Conservation (phyloP, 2,113 vertebrate species). For the Chaetura pelagica region DNA sequence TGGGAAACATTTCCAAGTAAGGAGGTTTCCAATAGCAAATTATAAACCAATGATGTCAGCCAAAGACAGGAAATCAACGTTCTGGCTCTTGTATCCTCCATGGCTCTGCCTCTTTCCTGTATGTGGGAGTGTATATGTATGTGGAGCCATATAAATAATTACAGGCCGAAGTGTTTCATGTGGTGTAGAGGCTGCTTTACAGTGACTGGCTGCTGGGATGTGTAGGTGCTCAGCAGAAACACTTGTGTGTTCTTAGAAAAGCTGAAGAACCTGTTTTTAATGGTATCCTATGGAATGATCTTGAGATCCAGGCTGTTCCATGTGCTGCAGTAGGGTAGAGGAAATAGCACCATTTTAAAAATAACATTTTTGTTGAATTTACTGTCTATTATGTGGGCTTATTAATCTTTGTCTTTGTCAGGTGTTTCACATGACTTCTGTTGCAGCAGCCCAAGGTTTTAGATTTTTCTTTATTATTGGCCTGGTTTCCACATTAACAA, state of each 20-base stretch:
- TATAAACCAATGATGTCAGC: slow-evolving; percentile 4
- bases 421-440: slow-evolving; percentile 37
- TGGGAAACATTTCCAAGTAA: slow-evolving; percentile 12
- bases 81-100: not conserved
- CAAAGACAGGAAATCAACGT: slow-evolving; percentile 32
- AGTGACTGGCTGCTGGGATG: not conserved
- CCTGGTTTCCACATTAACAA: slow-evolving; percentile 54
- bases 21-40: slow-evolving; percentile 52
- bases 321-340: not conserved
- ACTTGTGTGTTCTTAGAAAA: not conserved
- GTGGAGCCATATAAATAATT: not conserved
- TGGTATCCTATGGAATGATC: not conserved
- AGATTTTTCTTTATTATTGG: slow-evolving; percentile 37
- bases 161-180: accelerated
- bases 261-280: not conserved
- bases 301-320: not conserved
- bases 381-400: not conserved
- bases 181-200: not conserved
- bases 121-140: not conserved
- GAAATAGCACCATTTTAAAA: not conserved
- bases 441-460: not conserved
- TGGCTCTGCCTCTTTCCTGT: not conserved
- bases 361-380: not conserved
- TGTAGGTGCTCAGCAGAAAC: not conserved
- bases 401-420: slow-evolving; percentile 20